phyloP scores from a whole-genome alignment of 64 coral and sea anemone species.

The Montipora capricornis region DNA sequence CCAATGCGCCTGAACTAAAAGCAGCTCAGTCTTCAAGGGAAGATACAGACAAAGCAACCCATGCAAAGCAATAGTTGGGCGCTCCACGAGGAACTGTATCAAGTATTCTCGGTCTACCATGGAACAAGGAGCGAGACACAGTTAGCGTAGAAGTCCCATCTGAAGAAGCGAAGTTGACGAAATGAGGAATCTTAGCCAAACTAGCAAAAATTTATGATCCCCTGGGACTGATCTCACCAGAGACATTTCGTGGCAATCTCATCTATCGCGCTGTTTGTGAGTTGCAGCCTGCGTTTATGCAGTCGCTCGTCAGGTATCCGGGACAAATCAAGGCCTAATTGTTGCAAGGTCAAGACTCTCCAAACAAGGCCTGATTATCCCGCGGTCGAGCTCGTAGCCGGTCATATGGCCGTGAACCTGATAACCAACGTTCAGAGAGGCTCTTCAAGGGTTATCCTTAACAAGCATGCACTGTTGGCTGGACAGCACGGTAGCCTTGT shows the following conservation, averaged over 20 bases:
- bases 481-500: constrained; percentile 26
- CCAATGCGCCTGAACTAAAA: constrained; percentile 22
- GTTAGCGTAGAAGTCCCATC: neutral
- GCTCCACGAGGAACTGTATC: neutral
- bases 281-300: constrained; percentile 34
- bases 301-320: constrained; percentile 3
- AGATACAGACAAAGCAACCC: neutral
- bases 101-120: constrained; percentile 1
- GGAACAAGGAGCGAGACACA: constrained; percentile 35
- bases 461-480: constrained; percentile 20
- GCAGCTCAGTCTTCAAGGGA: neutral
- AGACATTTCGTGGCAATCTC: constrained; percentile 31
- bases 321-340: constrained; percentile 11
- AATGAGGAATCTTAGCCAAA: constrained; percentile 38
- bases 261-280: constrained; percentile 30
- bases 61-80: constrained; percentile 47
- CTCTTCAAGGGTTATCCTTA: constrained; percentile 9
- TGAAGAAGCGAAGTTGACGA: neutral
- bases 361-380: constrained; percentile 46
- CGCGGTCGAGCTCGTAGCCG: constrained; percentile 7
- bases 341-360: constrained; percentile 6
- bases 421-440: neutral
- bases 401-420: constrained; percentile 28
- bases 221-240: constrained; percentile 20
- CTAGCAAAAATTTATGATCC: constrained; percentile 52